Percentiles rank a stretch among this genome's conserved stretches.
Evolutionary conservation across 2,797 vertebrate species (phyloP).

Genomic region (Hemitrygon akajei): DNA sequence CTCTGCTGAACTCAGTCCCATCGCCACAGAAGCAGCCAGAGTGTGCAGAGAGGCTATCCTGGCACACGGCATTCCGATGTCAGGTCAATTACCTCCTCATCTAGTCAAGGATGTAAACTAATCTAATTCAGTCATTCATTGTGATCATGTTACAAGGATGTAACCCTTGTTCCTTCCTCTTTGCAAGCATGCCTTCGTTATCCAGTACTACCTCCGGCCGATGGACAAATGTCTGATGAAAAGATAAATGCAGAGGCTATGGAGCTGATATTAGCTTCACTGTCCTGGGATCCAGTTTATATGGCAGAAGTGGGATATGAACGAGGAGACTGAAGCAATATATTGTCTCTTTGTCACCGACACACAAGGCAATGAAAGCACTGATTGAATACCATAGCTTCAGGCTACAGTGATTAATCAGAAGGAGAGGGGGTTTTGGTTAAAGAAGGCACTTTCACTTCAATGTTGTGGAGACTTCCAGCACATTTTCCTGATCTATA

Average conservation of each 20-base stretch:
- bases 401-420: neutral
- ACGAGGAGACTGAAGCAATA: neutral
- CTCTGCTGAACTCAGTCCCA: neutral
- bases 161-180: no score
- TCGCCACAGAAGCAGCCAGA: neutral
- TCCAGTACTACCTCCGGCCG: neutral
- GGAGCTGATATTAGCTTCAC: neutral
- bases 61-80: neutral
- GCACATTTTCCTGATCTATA: neutral
- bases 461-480: neutral
- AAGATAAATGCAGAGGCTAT: neutral
- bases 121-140: neutral
- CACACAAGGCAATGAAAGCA: neutral
- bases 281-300: slow-evolving; percentile 13
- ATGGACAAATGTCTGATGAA: neutral
- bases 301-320: neutral
- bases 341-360: neutral
- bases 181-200: neutral
- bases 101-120: neutral
- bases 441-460: neutral
- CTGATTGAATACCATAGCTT: slow-evolving; percentile 1
- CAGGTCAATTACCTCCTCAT: neutral
- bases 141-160: neutral
- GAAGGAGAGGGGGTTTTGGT: neutral
- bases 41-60: neutral